Conservation (phyloP, 2,113 vertebrate species). For the Ia io region DNA sequence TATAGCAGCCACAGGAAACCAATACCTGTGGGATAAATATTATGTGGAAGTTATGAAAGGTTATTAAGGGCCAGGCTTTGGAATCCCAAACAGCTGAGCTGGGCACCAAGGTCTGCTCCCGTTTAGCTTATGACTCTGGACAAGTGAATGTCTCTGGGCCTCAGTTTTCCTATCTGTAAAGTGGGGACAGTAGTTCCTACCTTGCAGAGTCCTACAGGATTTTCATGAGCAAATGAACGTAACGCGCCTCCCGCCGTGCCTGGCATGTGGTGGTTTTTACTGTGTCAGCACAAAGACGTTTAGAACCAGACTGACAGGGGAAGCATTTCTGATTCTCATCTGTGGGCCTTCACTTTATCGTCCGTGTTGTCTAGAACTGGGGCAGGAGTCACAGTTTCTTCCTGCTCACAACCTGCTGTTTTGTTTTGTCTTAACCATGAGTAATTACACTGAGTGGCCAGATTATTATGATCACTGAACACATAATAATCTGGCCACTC, state of each 20-base stretch:
- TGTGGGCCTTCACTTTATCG: fast-evolving
- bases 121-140: background rate
- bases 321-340: background rate
- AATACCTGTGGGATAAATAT: background rate
- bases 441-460: constrained; percentile 10
- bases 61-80: background rate
- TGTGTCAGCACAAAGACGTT: background rate
- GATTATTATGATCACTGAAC: no score
- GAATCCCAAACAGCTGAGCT: background rate
- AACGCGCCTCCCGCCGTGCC: no score
- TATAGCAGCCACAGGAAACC: background rate
- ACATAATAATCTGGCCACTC: no score
- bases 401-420: background rate
- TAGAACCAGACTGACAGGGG: background rate
- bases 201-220: background rate
- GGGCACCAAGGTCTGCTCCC: background rate
- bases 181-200: background rate
- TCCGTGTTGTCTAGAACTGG: background rate
- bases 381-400: constrained; percentile 13
- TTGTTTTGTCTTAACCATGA: background rate
- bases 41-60: background rate
- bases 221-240: background rate
- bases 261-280: fast-evolving
- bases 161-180: background rate
- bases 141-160: background rate